phyloP scores from a whole-genome alignment of 2,113 vertebrate species.

The Anser brachyrhynchus region DNA sequence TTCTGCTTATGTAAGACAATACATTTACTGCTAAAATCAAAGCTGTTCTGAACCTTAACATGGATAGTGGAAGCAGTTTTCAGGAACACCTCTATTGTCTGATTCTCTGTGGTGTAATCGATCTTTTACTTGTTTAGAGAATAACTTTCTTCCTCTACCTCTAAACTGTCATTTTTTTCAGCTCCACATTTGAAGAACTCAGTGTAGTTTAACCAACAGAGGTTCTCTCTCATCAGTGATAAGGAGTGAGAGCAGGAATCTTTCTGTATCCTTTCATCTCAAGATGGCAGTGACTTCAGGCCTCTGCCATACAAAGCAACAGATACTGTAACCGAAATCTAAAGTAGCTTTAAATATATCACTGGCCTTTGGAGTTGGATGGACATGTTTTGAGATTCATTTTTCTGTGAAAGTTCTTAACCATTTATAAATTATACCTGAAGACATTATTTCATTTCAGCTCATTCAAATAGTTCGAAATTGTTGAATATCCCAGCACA shows the following conservation, averaged over 20 bases:
- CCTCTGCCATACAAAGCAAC: background rate
- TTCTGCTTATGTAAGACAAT: background rate
- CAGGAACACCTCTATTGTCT: background rate
- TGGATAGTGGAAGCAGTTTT: background rate
- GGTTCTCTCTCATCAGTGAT: rapidly evolving
- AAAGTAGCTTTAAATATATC: background rate
- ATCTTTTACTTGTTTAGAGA: background rate
- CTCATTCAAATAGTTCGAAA: background rate
- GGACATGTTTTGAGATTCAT: background rate
- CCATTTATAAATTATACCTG: background rate
- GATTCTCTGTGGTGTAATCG: background rate
- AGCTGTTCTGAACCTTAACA: background rate
- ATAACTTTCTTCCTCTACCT: background rate
- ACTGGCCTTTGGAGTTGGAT: background rate
- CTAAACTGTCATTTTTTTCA: background rate
- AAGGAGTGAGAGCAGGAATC: background rate
- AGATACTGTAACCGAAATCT: background rate
- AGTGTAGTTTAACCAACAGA: background rate
- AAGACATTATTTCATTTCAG: background rate
- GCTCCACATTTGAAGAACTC: background rate
- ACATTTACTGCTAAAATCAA: background rate
- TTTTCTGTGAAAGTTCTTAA: background rate
- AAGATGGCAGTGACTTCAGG: background rate
- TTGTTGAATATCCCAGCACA: background rate
- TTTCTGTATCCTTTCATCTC: background rate